Evolutionary conservation across 2,113 vertebrate genomes (phyloP).

Genomic region (Chaenocephalus aceratus): DNA sequence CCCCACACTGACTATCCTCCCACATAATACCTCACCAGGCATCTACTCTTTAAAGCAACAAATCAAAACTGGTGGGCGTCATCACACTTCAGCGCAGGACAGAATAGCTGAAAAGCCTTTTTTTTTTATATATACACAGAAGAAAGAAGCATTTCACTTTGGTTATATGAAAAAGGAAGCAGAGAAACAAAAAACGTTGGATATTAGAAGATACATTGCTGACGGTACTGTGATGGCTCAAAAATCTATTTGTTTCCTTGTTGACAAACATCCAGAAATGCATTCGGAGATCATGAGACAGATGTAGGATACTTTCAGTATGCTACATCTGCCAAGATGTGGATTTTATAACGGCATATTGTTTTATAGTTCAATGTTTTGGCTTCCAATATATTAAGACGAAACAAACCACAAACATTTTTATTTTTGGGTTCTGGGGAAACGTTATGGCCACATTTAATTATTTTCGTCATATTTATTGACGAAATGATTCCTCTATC

Average conservation of each 20-base stretch:
- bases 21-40: constrained; percentile 76
- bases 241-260: not conserved
- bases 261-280: not conserved
- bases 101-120: constrained; percentile 57
- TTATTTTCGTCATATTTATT: not conserved
- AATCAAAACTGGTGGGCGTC: constrained; percentile 75
- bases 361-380: not conserved
- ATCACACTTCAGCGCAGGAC: constrained; percentile 62
- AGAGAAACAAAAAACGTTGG: not conserved
- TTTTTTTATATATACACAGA: constrained; percentile 36
- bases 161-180: constrained; percentile 37
- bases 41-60: constrained; percentile 75
- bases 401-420: not conserved
- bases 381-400: too few species aligned
- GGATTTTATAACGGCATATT: not conserved
- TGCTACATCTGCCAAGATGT: not conserved
- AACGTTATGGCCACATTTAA: not conserved
- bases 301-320: not conserved
- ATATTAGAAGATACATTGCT: constrained; percentile 3
- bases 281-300: not conserved
- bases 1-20: constrained; percentile 67
- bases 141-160: constrained; percentile 39
- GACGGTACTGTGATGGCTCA: constrained; percentile 14
- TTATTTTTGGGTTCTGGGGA: not conserved
- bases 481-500: too few species aligned